phyloP scores from a whole-genome alignment of 2,113 vertebrate species.

The Cephalopholis sonnerati region DNA sequence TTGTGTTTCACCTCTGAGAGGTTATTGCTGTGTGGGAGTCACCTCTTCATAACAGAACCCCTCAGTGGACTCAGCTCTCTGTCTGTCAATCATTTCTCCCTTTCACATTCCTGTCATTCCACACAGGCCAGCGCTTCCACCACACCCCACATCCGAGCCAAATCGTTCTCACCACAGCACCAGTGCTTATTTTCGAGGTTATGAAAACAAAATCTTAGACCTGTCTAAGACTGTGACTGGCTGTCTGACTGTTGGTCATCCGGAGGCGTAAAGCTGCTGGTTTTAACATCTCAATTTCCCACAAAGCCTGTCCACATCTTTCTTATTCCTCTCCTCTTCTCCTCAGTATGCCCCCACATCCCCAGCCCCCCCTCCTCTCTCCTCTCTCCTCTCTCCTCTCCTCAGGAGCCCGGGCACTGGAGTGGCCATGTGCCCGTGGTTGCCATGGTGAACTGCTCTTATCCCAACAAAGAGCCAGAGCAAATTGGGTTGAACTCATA shows the following conservation, averaged over 20 bases:
- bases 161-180: conserved; percentile 42
- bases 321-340: background rate
- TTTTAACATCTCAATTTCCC: conserved; percentile 29
- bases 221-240: conserved; percentile 15
- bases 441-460: conserved; percentile 75
- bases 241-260: background rate
- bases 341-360: conserved; percentile 19
- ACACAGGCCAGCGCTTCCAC: conserved; percentile 35
- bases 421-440: conserved; percentile 63
- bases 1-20: conserved; percentile 50
- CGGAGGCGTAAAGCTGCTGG: conserved; percentile 2
- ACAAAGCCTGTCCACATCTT: background rate
- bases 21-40: conserved; percentile 69
- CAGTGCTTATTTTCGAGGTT: conserved; percentile 50
- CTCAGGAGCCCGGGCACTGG: conserved; percentile 53
- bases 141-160: conserved; percentile 55
- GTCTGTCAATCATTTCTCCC: conserved; percentile 61
- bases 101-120: conserved; percentile 77
- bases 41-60: conserved; percentile 55
- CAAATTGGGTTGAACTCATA: conserved; percentile 49
- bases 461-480: conserved; percentile 65
- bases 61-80: conserved; percentile 38
- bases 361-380: background rate
- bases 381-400: conserved; percentile 39
- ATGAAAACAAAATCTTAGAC: conserved; percentile 27